Base-by-base conservation (phyloP, 1,140 invertebrate genomes). In the Drosophila busckii region DNA sequence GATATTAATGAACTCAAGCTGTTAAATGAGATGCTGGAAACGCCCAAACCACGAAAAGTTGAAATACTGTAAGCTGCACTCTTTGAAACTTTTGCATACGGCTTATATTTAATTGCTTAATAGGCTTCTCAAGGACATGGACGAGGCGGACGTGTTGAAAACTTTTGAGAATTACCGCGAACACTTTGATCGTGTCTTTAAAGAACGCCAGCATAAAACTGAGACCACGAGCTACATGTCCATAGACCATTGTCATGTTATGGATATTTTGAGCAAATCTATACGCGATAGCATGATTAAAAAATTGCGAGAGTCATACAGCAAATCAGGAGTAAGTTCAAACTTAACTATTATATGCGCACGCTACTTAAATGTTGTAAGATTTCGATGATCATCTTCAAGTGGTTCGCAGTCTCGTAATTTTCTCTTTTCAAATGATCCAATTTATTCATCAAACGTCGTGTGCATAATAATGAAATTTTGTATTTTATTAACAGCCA, bases 271-370 rank as follows among this genome's bases (percentile, higher is more conserved):
- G 0, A 69, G 4, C 4, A 26, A 50, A 13, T 6, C 8, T 3
- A 71, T 68, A n/a, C 66, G 62, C 2, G 13, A 46, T 0, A 52
- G 23, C n/a, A 85, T 85, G 83, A 58, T 85, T 7, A 26, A 52
- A 3, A 71, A 60, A 20, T 40, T 78, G 17, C 48, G 44, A 0
- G 28, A 45, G 4, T 12, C 10, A 2, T 78, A 80, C 19, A 63
- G 44, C 56, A 42, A 70, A 48, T 59, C 9, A n/a, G 46, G 66
- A 34, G 44, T 32, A 28, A 29, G 49, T 48, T 26, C 2, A 26
- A 15, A 4, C 9, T 2, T 12, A 0, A 9, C 2, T 28, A 7
- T n/a, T 12, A 5, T 19, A 17, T 6, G 7, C 12, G 29, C 9
- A 28, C 17, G 10, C 29, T n/a, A 16, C 22, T 7, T 2, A 37